Evolutionary conservation across 2,113 vertebrate genomes (phyloP).

Genomic region (Vanacampus margaritifer): DNA sequence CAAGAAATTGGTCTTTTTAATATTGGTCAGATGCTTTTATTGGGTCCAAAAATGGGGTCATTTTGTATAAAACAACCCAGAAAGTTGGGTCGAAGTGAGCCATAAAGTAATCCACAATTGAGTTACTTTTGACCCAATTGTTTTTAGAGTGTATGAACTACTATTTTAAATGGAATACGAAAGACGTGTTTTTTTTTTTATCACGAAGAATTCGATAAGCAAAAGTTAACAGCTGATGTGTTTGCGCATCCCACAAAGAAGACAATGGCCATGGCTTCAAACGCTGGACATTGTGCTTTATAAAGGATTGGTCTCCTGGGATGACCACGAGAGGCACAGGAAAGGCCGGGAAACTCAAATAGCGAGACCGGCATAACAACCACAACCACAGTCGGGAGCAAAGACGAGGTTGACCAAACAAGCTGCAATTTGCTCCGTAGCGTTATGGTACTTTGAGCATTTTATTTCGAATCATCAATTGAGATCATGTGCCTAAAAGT

Average conservation of each 20-base stretch:
- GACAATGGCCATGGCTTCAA: constrained; percentile 57
- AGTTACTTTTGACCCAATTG: too few relatives aligned
- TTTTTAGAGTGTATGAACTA: too few relatives aligned
- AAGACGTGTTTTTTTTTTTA: constrained; percentile 21
- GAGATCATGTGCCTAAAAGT: too few relatives aligned
- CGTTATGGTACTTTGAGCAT: not conserved
- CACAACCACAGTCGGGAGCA: not conserved
- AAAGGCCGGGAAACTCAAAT: constrained; percentile 75
- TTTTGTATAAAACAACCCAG: too few relatives aligned
- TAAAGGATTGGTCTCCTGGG: constrained; percentile 68
- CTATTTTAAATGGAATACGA: not conserved
- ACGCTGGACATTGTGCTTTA: constrained; percentile 62
- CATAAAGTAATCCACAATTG: too few relatives aligned
- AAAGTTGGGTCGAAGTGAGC: too few relatives aligned
- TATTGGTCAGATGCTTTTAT: too few relatives aligned
- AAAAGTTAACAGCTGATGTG: constrained; percentile 35
- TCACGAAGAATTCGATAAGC: constrained; percentile 3
- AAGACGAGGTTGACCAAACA: not conserved
- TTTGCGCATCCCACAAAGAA: constrained; percentile 17
- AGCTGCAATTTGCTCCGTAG: not conserved
- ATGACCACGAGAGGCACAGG: too few relatives aligned
- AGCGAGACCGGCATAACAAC: constrained; percentile 59
- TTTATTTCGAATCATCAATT: too few relatives aligned
- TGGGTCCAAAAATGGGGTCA: too few relatives aligned
- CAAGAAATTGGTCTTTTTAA: too few relatives aligned